A percentile compares a stretch with the other conserved stretches of the same genome.
phyloP scores from a whole-genome alignment of 92 coral and sea anemone genomes.

The Desmophyllum pertusum region DNA sequence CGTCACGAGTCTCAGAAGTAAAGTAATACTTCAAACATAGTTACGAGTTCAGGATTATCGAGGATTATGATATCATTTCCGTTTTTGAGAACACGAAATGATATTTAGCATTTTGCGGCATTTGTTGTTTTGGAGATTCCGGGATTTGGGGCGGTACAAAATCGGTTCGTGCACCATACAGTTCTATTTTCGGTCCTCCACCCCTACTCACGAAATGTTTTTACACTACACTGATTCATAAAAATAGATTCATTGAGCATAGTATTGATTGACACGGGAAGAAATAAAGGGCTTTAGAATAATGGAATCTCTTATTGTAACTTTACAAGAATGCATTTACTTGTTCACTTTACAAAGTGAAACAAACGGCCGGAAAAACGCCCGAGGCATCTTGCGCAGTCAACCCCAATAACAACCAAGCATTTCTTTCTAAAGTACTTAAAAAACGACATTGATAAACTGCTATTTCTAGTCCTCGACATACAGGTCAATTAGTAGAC shows the following conservation, averaged over 20 bases:
- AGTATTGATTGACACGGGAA: constrained; percentile 21
- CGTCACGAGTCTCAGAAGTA: neutral
- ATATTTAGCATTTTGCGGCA: constrained; percentile 28
- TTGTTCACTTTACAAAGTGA: constrained; percentile 9
- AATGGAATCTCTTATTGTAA: constrained; percentile 26
- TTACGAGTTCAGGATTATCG: constrained; percentile 4
- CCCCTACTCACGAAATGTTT: constrained; percentile 40
- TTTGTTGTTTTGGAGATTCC: constrained; percentile 8
- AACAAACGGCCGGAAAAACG: constrained; percentile 22
- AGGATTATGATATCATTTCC: constrained; percentile 38
- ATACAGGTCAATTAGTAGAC: neutral
- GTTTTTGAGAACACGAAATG: constrained; percentile 13
- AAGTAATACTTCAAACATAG: constrained; percentile 16
- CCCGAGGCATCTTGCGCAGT: neutral
- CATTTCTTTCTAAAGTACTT: neutral
- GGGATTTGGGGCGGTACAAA: constrained; percentile 8
- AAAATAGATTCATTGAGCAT: constrained; percentile 29
- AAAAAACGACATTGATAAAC: neutral
- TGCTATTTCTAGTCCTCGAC: neutral
- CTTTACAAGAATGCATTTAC: neutral
- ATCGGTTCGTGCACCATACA: neutral
- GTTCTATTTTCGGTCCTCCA: neutral
- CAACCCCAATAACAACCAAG: neutral
- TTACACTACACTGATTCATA: constrained; percentile 38
- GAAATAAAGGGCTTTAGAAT: neutral